These are phyloP conservation scores for Penaeus indicus DNA, from an alignment of 1,140 invertebrate genomes.

Conservation along the genomic window DNA sequence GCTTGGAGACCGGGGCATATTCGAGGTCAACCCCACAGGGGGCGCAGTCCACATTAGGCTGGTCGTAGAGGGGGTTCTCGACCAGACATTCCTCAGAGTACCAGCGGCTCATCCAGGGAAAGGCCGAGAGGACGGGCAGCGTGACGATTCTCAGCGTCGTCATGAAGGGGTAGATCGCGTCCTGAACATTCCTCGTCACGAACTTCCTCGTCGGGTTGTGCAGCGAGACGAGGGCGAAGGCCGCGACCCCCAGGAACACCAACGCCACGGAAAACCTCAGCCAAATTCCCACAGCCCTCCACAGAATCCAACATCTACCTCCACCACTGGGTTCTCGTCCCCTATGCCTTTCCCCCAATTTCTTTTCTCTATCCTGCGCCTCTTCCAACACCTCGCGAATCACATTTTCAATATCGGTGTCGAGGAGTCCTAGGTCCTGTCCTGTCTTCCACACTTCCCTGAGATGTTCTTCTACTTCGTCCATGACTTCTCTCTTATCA, in stretches of 20 bases:
- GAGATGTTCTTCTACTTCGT: not conserved
- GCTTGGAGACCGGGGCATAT: no score
- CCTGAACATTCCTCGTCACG: conserved; percentile 52
- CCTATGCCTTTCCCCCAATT: not conserved
- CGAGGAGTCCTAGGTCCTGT: conserved; percentile 12
- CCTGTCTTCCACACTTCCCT: conserved; percentile 38
- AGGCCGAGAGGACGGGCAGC: conserved; percentile 31
- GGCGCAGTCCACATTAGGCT: conserved; percentile 31
- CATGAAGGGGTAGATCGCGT: conserved; percentile 48
- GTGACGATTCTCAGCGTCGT: conserved; percentile 16
- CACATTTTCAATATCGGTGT: conserved; percentile 17
- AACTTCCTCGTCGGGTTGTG: conserved; percentile 50
- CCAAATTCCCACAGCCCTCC: not conserved
- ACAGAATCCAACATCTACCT: not conserved
- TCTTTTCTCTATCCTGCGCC: conserved; percentile 7
- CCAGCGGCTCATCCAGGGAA: conserved; percentile 36
- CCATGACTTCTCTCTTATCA: not conserved
- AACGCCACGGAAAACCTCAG: not conserved
- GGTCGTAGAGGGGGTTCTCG: conserved; percentile 32
- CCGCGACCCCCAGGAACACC: not conserved
- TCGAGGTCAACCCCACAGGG: conserved; percentile 7
- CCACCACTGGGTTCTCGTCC: no score
- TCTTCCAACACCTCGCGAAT: conserved; percentile 22
- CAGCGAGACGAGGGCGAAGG: conserved; percentile 16
- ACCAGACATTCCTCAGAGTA: conserved; percentile 53